Base-by-base conservation (phyloP, 2,797 vertebrate species). In the Falco novaeseelandiae region DNA sequence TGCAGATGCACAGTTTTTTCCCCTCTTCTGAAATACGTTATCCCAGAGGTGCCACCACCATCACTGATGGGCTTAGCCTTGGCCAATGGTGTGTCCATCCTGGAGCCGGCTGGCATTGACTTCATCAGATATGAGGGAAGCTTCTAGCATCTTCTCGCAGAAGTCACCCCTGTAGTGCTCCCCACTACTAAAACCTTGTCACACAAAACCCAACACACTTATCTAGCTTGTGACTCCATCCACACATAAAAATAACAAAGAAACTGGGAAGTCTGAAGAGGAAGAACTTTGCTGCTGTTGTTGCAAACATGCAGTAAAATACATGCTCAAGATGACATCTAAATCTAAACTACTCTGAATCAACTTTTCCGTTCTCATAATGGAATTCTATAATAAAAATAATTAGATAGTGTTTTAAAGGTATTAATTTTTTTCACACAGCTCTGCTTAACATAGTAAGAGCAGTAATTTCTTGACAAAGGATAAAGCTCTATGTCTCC, bases 11-110 rank as follows among this genome's bases (percentile, higher is more conserved):
- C 20, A 8, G 8, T 54, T 57, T 78, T 83, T 27, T 6, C 25
- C n/a, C 36, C 25, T 26, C 36, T 26, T 67, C 48, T 57, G 23
- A 51, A 62, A 34, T 30, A 51, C 14, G 5, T 8, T 52, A 23
- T 36, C 19, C 9, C n/a, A 67, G 26, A 85, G 12, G 4, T 2
- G 9, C 8, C 83, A 22, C 26, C 19, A 42, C 12, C 3, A 1
- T 67, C 4, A 0, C 4, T 36, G 30, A 36, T 34, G 12, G 36
- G n/a, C 10, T 88, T 1, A 4, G 6, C 32, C 19, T 58, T 52
- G 14, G 46, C 13, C 51, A 83, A 27, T 2, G 1, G 5, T 0
- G 0, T 14, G 6, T 62, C 59, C 5, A 0, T 29, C 44, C 34
- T 71, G 34, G 26, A 95, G 36, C 4, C 0, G 0, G 5, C 30